Conservation (phyloP, 2,888 invertebrate species). For the Platycheirus albimanus region DNA sequence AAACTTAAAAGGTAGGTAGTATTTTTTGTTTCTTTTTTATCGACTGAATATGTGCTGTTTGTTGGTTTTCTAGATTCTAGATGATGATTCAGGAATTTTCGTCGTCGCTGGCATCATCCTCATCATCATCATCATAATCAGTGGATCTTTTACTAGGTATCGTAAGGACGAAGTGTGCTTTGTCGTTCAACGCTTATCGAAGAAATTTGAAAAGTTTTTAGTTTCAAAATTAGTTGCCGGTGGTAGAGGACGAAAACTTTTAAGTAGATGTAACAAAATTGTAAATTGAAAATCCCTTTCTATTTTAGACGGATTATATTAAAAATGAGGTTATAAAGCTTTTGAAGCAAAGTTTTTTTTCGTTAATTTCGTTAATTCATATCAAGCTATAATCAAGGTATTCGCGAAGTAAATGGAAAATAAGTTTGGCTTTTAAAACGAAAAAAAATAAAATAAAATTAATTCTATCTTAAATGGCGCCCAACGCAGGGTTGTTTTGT, state of each 20-base stretch:
- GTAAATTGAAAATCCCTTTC: constrained; percentile 47
- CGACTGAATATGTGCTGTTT: constrained; percentile 10
- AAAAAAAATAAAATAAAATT: too few relatives aligned
- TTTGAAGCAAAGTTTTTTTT: not conserved
- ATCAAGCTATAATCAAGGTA: not conserved
- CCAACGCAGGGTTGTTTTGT: too few relatives aligned
- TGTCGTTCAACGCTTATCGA: constrained; percentile 39
- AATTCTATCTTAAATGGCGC: too few relatives aligned
- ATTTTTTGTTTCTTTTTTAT: not conserved
- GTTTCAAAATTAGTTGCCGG: constrained; percentile 51
- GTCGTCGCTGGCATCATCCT: constrained; percentile 34
- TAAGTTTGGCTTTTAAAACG: not conserved
- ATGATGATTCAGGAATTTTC: constrained; percentile 40
- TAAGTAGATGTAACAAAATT: constrained; percentile 36
- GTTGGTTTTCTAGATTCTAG: constrained; percentile 17
- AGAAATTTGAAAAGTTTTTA: constrained; percentile 60
- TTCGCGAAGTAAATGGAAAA: not conserved
- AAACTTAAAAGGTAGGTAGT: constrained; percentile 38
- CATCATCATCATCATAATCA: constrained; percentile 9
- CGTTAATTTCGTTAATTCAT: not conserved
- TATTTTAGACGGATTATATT: constrained; percentile 32
- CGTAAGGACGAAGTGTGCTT: constrained; percentile 3
- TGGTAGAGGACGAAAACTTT: constrained; percentile 8
- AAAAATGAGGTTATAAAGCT: not conserved
- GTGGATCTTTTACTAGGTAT: not conserved